Evolutionary conservation across 2,888 invertebrate genomes (phyloP).

Genomic region (Lomographa bimaculata): DNA sequence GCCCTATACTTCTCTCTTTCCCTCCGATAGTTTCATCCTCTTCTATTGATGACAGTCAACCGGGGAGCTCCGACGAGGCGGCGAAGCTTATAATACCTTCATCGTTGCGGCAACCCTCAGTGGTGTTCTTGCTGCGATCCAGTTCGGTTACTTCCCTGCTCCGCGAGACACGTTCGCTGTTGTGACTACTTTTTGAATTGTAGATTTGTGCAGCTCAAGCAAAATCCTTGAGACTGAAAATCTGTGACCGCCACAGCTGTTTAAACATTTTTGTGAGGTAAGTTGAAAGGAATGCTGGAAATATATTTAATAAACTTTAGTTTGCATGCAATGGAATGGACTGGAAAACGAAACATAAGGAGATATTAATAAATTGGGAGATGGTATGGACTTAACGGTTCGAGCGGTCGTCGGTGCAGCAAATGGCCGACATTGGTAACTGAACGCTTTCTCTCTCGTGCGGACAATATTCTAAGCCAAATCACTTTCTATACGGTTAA

Average conservation of each 20-base stretch:
- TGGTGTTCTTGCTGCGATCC: conserved; percentile 66
- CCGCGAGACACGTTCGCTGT: conserved; percentile 50
- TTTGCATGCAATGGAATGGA: conserved; percentile 32
- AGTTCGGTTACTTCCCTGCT: conserved; percentile 47
- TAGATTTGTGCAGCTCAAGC: conserved; percentile 53
- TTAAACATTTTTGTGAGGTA: conserved; percentile 53
- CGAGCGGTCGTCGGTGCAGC: conserved; percentile 38
- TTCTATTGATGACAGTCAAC: conserved; percentile 42
- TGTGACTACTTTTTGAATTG: conserved; percentile 62
- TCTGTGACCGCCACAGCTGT: conserved; percentile 43
- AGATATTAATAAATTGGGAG: conserved; percentile 22
- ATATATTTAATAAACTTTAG: conserved; percentile 14
- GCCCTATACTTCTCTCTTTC: conserved; percentile 61
- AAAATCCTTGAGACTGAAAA: conserved; percentile 39
- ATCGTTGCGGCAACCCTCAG: conserved; percentile 65
- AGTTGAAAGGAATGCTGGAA: conserved; percentile 41
- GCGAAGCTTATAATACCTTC: conserved; percentile 75
- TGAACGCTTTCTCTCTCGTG: conserved; percentile 69
- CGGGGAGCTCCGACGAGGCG: conserved; percentile 69
- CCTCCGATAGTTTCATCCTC: conserved; percentile 50
- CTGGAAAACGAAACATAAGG: conserved; percentile 24
- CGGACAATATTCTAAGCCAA: conserved; percentile 32
- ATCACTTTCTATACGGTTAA: conserved; percentile 50
- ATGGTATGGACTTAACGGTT: conserved; percentile 41
- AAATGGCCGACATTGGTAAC: conserved; percentile 67